Evolutionary conservation across 2,797 vertebrate species (phyloP), one percentile per base, ranked within the genome.

Genomic region (Rhinoraja longicauda): DNA sequence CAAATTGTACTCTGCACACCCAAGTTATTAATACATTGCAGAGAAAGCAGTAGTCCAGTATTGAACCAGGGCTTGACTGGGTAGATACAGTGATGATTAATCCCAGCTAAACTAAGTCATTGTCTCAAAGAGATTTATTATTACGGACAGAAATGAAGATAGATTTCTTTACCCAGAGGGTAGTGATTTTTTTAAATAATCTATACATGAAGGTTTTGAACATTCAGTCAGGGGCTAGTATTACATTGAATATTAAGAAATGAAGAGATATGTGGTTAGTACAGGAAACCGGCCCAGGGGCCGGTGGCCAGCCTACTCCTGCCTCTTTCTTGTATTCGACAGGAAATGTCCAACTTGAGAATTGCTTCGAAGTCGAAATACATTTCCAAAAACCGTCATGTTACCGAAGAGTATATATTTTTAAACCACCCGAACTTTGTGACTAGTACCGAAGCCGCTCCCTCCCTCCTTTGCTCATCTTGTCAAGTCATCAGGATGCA

Each of bases 401-500:
- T 24, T 73, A 73, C 21, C 21, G 24, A 73, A 26, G 21, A 24
- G 0, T 21, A 0, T 19, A 70, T n/a, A n/a, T n/a, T n/a, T n/a
- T 15, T 70, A 15, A 70, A 70, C 70, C 67, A 0, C 19, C 70
- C 24, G 45, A 73, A 24, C 70, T 73, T 12, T 12, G 19, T 73
- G 21, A 73, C 24, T 73, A 6, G 7, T 70, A 24, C 19, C 26
- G 24, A 73, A 73, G 6, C 73, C 4, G 77, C 64, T 13, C 73
- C 75, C 26, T 26, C 21, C 88, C 78, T 70, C 2, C 88, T 93
- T 78, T 67, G 92, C 17, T 59, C 53, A 59, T 59, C 53, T 57
- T 88, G 84, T 88, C 84, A 88, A 88, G 59, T 88, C 84, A 88
- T 88, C n/a, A 88, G 45, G n/a, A 67, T 84, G 29, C 67, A 19